Percentiles rank a stretch among this genome's conserved stretches.
Conservation (phyloP, 1,140 invertebrate species). For the Ridgeia piscesae region DNA sequence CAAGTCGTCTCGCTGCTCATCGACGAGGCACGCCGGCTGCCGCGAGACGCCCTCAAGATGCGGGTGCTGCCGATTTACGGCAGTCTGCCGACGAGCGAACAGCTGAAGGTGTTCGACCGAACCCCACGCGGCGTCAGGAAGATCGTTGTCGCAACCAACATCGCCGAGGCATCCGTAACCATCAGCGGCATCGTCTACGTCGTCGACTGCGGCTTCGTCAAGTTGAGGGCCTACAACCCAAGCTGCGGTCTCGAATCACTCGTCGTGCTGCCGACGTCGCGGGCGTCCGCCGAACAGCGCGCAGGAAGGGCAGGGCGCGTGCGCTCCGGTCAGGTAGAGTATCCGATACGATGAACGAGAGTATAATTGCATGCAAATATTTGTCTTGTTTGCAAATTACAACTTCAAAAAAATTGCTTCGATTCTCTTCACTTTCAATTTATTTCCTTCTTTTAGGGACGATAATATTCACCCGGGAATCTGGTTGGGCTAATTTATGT, state of each 20-base stretch:
- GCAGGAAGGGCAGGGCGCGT: conserved; percentile 89
- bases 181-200: conserved; percentile 90
- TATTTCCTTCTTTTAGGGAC: background rate
- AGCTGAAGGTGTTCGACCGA: conserved; percentile 82
- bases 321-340: conserved; percentile 64
- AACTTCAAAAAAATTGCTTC: background rate
- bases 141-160: conserved; percentile 93
- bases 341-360: background rate
- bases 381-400: conserved; percentile 1
- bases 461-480: background rate
- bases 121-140: conserved; percentile 77
- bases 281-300: conserved; percentile 87
- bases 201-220: conserved; percentile 96
- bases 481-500: too few relatives aligned
- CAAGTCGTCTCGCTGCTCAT: conserved; percentile 46
- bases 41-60: conserved; percentile 62
- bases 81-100: conserved; percentile 76
- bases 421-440: background rate
- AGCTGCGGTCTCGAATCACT: conserved; percentile 82
- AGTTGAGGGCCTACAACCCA: conserved; percentile 86
- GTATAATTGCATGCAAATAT: conserved; percentile 43
- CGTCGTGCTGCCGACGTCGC: conserved; percentile 80
- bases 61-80: conserved; percentile 91
- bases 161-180: conserved; percentile 94
- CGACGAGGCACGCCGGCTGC: conserved; percentile 48